These are phyloP conservation scores for Aptenodytes forsteri DNA, from an alignment of 2,113 vertebrate genomes.

Conservation along the genomic window DNA sequence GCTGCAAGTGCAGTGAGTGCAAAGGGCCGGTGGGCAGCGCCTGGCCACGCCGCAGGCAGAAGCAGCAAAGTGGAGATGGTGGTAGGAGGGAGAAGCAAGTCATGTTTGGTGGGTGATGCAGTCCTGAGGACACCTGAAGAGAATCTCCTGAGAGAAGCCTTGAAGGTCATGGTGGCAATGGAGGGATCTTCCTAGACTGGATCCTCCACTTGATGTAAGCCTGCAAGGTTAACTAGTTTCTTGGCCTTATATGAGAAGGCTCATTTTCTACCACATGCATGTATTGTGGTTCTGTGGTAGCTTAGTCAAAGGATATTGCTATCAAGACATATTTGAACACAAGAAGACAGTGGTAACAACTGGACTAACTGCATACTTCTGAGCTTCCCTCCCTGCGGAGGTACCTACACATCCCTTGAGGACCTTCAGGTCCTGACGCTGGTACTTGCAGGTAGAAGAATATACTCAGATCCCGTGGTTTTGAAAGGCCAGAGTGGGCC, in stretches of 20 bases:
- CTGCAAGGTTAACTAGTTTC: background rate
- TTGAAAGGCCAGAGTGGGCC: background rate
- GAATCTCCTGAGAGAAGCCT: background rate
- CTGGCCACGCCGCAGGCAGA: rapidly evolving
- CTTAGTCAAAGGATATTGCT: background rate
- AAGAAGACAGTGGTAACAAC: background rate
- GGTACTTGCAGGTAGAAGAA: background rate
- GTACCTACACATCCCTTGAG: background rate
- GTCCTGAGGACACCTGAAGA: background rate
- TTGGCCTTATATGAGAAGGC: background rate
- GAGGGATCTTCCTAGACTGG: background rate
- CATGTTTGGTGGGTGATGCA: background rate
- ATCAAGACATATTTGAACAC: background rate
- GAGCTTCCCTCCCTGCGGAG: background rate
- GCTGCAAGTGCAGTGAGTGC: background rate
- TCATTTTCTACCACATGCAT: background rate
- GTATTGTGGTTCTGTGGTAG: background rate
- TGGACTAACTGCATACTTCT: background rate
- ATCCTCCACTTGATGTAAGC: background rate
- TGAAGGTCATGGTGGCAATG: background rate
- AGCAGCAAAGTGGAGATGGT: background rate
- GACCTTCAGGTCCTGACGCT: background rate
- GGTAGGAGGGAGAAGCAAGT: background rate
- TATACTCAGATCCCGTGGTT: background rate
- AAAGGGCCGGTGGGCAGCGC: rapidly evolving